Conservation (phyloP, 1,140 invertebrate species). For the Eciton burchellii region DNA sequence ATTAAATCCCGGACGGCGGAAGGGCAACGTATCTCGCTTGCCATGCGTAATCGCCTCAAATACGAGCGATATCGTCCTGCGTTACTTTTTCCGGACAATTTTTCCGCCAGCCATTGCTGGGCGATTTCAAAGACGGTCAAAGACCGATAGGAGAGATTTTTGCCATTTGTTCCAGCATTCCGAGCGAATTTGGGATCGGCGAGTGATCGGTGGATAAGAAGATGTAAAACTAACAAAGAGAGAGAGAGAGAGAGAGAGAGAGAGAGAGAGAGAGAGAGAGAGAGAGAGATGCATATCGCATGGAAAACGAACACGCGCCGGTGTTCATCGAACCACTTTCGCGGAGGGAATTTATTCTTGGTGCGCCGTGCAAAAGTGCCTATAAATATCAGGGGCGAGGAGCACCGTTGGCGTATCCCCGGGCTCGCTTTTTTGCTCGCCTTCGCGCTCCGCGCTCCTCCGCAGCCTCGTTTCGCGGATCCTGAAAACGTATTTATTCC, state of each 20-base stretch:
- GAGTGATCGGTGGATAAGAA: no score
- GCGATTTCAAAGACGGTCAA: neutral
- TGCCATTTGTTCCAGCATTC: neutral
- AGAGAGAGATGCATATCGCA: slow-evolving; percentile 26
- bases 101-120: no score
- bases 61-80: no score
- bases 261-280: no score
- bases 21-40: neutral
- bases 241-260: no score
- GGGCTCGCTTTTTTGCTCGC: slow-evolving; percentile 1
- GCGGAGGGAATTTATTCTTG: slow-evolving; percentile 46
- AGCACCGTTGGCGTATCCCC: slow-evolving; percentile 9
- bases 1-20: neutral
- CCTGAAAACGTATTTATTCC: slow-evolving; percentile 40
- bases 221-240: no score
- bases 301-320: slow-evolving; percentile 13
- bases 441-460: neutral
- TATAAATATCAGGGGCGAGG: slow-evolving; percentile 35
- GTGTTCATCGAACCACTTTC: slow-evolving; percentile 25
- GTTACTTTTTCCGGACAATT: no score
- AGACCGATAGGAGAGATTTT: neutral
- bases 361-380: slow-evolving; percentile 22
- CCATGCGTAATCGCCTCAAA: neutral
- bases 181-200: neutral
- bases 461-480: neutral